These are phyloP conservation scores for Meandrina meandrites DNA, from an alignment of 92 coral and sea anemone genomes.

Conservation along the genomic window DNA sequence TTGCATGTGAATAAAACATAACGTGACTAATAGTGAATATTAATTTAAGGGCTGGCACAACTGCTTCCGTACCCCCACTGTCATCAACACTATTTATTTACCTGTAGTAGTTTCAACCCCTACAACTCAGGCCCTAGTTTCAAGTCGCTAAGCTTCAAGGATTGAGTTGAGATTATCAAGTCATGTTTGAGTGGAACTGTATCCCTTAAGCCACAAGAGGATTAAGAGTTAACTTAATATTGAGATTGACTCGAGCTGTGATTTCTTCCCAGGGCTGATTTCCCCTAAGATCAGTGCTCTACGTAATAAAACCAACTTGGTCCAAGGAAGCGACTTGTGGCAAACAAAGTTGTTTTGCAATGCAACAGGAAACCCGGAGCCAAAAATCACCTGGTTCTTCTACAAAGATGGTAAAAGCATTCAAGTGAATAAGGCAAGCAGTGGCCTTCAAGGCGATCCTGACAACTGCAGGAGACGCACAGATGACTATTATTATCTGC, in stretches of 20 bases:
- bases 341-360: constrained; percentile 1
- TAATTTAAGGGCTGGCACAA: no score
- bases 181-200: no score
- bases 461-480: constrained; percentile 7
- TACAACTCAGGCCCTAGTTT: no score
- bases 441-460: neutral
- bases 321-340: neutral
- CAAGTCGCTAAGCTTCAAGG: no score
- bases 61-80: no score
- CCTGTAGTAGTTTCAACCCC: no score
- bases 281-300: neutral
- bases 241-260: no score
- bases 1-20: no score
- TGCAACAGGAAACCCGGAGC: constrained; percentile 8
- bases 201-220: neutral
- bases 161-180: no score
- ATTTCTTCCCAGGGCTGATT: neutral
- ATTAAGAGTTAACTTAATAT: no score
- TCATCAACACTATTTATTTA: no score
- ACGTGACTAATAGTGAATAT: no score
- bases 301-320: neutral
- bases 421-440: neutral
- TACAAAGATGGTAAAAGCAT: neutral
- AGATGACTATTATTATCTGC: neutral
- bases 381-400: constrained; percentile 22